These are phyloP conservation scores for Xiphophorus birchmanni DNA, from an alignment of 2,797 vertebrate genomes.

Conservation along the genomic window DNA sequence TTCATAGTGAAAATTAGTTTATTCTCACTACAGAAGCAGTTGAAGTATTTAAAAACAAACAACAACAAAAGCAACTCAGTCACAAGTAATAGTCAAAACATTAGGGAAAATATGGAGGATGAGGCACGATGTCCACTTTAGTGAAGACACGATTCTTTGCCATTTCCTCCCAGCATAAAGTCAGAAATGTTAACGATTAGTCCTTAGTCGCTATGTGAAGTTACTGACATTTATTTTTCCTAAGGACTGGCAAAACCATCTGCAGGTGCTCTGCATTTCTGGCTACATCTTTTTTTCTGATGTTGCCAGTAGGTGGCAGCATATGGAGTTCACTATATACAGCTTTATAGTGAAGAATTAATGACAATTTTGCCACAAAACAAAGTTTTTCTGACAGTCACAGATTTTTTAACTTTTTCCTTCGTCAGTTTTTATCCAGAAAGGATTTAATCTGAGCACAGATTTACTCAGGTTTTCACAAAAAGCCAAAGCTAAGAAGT, in stretches of 20 bases:
- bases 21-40: not conserved
- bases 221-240: not conserved
- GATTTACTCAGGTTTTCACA: constrained; percentile 5
- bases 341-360: not conserved
- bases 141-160: not conserved
- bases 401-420: not conserved
- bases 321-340: not conserved
- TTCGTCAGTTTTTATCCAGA: not conserved
- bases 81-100: not conserved
- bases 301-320: not conserved
- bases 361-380: not conserved
- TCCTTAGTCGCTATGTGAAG: not conserved
- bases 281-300: not conserved
- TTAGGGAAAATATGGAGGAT: not conserved
- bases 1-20: not conserved
- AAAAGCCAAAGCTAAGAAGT: constrained; percentile 15
- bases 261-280: not conserved
- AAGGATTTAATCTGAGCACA: not conserved
- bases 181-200: not conserved
- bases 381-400: not conserved
- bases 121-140: not conserved
- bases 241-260: not conserved
- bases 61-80: not conserved
- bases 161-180: not conserved
- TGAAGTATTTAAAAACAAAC: not conserved